Conservation (phyloP, 2,888 invertebrate species). For the Catocala sponsa region DNA sequence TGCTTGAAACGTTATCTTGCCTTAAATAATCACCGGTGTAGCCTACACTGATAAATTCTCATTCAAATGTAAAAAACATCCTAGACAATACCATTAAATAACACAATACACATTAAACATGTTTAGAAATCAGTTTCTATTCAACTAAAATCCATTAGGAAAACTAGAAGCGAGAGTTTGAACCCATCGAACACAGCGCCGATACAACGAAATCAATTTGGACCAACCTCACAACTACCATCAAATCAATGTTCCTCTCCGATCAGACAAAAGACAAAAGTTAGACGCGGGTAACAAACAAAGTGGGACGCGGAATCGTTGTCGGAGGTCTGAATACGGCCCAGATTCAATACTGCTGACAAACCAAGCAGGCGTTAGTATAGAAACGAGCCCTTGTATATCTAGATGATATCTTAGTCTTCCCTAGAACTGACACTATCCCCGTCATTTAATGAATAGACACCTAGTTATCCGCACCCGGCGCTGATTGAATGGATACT, state of each 20-base stretch:
- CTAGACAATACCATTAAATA: background rate
- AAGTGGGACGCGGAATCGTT: slow-evolving; percentile 52
- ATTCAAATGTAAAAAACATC: slow-evolving; percentile 9
- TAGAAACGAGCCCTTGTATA: slow-evolving; percentile 19
- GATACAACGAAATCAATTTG: slow-evolving; percentile 27
- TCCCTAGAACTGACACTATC: slow-evolving; percentile 22
- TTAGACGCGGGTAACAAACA: slow-evolving; percentile 46
- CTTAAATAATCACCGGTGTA: slow-evolving; percentile 28
- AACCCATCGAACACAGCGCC: background rate
- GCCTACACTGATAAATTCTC: slow-evolving; percentile 6
- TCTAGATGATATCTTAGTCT: slow-evolving; percentile 31
- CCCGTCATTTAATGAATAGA: slow-evolving; percentile 28
- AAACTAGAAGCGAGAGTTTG: slow-evolving; percentile 6
- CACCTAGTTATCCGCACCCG: slow-evolving; percentile 16
- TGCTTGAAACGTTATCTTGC: slow-evolving; percentile 29
- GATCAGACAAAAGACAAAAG: slow-evolving; percentile 55
- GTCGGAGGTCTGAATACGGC: slow-evolving; percentile 46
- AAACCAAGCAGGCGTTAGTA: slow-evolving; percentile 30
- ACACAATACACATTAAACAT: background rate
- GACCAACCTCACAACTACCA: slow-evolving; percentile 35
- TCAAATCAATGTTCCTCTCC: slow-evolving; percentile 45
- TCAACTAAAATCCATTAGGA: slow-evolving; percentile 15
- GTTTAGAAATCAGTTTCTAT: background rate
- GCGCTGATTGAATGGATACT: slow-evolving; percentile 7
- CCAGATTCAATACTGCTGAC: slow-evolving; percentile 36